Evolutionary conservation across 2,113 vertebrate genomes (phyloP), one percentile per base, ranked within the genome.

Genomic region (Scortum barcoo): DNA sequence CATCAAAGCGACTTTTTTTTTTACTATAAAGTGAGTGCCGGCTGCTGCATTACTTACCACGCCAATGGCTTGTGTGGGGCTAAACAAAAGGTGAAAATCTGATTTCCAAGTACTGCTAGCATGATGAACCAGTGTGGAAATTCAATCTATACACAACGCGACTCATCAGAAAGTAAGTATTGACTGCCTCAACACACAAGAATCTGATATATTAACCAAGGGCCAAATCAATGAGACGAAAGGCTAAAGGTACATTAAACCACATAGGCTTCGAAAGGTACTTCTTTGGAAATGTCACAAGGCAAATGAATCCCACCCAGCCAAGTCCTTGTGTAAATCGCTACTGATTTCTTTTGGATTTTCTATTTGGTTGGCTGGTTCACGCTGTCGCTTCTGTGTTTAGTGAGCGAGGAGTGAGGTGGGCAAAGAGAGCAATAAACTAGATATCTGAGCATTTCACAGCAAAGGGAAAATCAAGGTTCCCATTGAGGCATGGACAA

Each of bases 181-280:
- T 65, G 84, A 93, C 82, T 87, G 85, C 69, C 78, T 81, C 76
- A 81, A 88, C 74, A 71, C 71, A 69, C 78, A 75, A 87, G 76
- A 88, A 89, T 86, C 88, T 46, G 66, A 93, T 91, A 90, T 88
- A 87, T 92, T 93, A 93, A 94, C 89, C 89, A 67, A 77, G 89
- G 86, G 86, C 88, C 71, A 80, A 90, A 94, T 93, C 90, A 88
- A 93, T 94, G 79, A 83, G 82, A 88, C 53, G 60, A 86, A 94
- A 90, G 92, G 91, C 86, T 93, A 92, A 92, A 92, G 85, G 90
- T 90, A 88, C 90, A 92, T 92, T 91, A 92, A 91, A 93, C 86
- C 79, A 50, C 83, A 77, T 44, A 85, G 88, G 89, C 78, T 88
- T 85, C 33, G 76, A 92, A 85, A 78, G 63, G 82, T 82, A 80